Evolutionary conservation across 92 coral and sea anemone genomes (phyloP), one percentile per base, ranked within the genome.

Genomic region (Blastomussa wellsi): DNA sequence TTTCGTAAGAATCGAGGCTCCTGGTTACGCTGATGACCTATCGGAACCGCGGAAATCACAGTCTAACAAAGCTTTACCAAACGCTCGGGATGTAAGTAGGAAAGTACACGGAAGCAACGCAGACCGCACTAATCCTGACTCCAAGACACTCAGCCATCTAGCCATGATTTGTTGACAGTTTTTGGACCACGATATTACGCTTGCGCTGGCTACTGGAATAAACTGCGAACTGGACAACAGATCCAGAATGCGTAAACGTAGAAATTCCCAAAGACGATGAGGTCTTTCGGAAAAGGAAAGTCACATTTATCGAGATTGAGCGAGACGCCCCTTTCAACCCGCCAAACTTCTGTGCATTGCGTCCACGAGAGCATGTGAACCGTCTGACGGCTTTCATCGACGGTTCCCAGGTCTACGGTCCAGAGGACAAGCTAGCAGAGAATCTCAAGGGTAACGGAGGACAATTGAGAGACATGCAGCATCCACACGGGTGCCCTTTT

Each of bases 151-250:
- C 32, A 79, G 89, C n/a, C 92, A 88, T 60, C 74, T 91, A 85
- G 72, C 90, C 69, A 91, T 91, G 94, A 85, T 75, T 35, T 91
- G 94, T 91, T 91, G 94, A 22, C 94, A 91, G 80, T 91, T 91
- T 41, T 14, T 91, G 53, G 94, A 91, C 42, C 94, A 91, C 53
- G 94, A 91, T 72, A 68, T 91, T 59, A 91, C 94, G 24, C 88
- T 79, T 2, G 90, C 78, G 29, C 52, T 74, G 53, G 35, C 24
- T 24, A 28, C 47, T 31, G 71, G 67, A 26, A 78, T 78, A 14
- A 53, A 60, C 82, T 60, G 82, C n/a, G 82, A 60, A 78, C 42
- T n/a, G 24, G 35, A 48, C 51, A 76, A 72, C 24, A 12, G 55
- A 82, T 15, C 24, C 85, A 10, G 89, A 86, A 36, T 86, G 89